A percentile compares a stretch with the other conserved stretches of the same genome.
phyloP scores from a whole-genome alignment of 2,113 vertebrate species.

The Ancistrus triradiatus region DNA sequence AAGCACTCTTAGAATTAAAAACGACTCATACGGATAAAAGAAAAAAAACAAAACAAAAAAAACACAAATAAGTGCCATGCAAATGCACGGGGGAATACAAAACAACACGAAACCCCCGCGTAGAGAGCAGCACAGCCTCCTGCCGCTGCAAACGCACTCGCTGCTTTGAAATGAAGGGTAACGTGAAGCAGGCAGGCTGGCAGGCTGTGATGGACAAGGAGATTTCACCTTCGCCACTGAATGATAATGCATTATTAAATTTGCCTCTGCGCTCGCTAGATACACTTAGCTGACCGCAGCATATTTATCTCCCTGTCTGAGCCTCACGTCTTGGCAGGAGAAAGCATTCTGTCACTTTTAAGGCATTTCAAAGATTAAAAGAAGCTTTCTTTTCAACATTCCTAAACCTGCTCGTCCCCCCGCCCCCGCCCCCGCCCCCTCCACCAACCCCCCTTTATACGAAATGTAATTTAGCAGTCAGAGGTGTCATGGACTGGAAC shows the following conservation, averaged over 20 bases:
- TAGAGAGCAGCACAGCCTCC: constrained; percentile 17
- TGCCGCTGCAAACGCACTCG: constrained; percentile 64
- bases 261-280: constrained; percentile 98
- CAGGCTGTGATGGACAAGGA: constrained; percentile 88
- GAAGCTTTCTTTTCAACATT: constrained; percentile 98
- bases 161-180: constrained; percentile 71
- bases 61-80: neutral
- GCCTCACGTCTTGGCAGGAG: constrained; percentile 98
- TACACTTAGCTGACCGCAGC: constrained; percentile 99
- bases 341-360: constrained; percentile 99
- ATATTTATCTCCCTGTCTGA: constrained; percentile 98
- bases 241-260: constrained; percentile 99
- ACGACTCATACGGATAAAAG: neutral
- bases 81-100: neutral
- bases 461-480: constrained; percentile 97
- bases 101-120: neutral
- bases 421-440: too few relatives aligned
- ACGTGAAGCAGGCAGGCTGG: constrained; percentile 81
- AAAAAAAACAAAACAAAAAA: constrained; percentile 9
- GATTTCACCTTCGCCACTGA: constrained; percentile 99
- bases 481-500: constrained; percentile 91
- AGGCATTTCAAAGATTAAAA: constrained; percentile 99
- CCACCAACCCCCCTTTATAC: constrained; percentile 47
- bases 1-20: constrained; percentile 14
- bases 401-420: constrained; percentile 81